Evolutionary conservation across 2,113 vertebrate genomes (phyloP), one percentile per base, ranked within the genome.

Genomic region (Macrotis lagotis): DNA sequence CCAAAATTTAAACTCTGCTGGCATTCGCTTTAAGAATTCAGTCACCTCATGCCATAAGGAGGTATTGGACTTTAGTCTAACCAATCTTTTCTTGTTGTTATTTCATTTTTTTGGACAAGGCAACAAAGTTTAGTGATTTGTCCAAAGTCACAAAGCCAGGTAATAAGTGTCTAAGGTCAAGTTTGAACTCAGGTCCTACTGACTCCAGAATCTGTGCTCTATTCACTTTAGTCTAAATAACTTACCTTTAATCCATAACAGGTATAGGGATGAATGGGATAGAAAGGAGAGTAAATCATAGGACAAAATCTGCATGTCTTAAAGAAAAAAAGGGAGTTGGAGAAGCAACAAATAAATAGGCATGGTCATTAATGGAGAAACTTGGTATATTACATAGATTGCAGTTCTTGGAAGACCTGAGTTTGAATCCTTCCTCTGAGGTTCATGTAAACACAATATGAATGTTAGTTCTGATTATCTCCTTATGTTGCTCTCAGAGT

Each of bases 381-480:
- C 59, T 66, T 66, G 59, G 59, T 66, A 66, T 89, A 83, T 19
- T 51, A n/a, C 91, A 83, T 26, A 90, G 48, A 83, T 49, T 49
- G 90, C 5, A 49, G 31, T 37, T 16, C 3, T 31, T 92, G 50
- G 48, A 59, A 94, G 14, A 37, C 1, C 51, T 92, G 48, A 48
- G 6, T 93, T 9, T 66, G 31, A 66, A 66, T 66, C 12, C 59
- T 66, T 66, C 31, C 31, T 66, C 12, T 66, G 59, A 66, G 4
- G 12, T 37, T 66, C 59, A 66, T 44, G 59, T 83, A 44, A 83
- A 44, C 37, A 74, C 10, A 25, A 49, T 90, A 52, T 48, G 90
- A 52, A 52, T 37, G 31, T 16, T 1, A 91, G 25, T 52, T 94
- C 3, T 94, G 93, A 44, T 50, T 53, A 93, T 92, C 93, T 94